These are phyloP conservation scores for Polymixis flavicincta DNA, from an alignment of 2,888 invertebrate species.

Conservation along the genomic window DNA sequence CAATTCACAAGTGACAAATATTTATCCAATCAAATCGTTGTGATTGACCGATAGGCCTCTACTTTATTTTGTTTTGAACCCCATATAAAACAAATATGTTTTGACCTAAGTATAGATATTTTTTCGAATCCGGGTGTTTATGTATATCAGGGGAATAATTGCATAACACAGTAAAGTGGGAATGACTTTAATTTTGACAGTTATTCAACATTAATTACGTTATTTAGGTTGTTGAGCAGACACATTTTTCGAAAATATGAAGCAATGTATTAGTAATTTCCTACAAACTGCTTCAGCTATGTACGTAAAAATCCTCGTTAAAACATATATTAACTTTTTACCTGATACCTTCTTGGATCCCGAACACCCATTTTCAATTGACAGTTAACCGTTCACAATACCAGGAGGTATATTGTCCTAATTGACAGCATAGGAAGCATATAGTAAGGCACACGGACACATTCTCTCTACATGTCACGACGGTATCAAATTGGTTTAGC, in stretches of 20 bases:
- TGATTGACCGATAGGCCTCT: not conserved
- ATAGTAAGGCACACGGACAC: not conserved
- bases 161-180: no score
- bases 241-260: no score
- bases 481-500: not conserved
- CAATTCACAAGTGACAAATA: not conserved
- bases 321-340: not conserved
- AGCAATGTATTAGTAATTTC: no score
- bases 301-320: not conserved
- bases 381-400: not conserved
- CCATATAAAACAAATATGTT: not conserved
- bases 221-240: no score
- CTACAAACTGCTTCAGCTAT: not conserved
- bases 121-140: not conserved
- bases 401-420: not conserved
- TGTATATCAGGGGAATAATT: not conserved
- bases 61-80: not conserved
- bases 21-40: not conserved
- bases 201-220: no score
- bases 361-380: not conserved
- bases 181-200: no score
- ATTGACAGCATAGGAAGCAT: conserved; percentile 19
- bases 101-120: not conserved
- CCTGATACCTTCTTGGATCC: not conserved
- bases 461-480: not conserved